These are phyloP conservation scores for Camponotus vicinus DNA, from an alignment of 1,140 invertebrate genomes.

Conservation along the genomic window DNA sequence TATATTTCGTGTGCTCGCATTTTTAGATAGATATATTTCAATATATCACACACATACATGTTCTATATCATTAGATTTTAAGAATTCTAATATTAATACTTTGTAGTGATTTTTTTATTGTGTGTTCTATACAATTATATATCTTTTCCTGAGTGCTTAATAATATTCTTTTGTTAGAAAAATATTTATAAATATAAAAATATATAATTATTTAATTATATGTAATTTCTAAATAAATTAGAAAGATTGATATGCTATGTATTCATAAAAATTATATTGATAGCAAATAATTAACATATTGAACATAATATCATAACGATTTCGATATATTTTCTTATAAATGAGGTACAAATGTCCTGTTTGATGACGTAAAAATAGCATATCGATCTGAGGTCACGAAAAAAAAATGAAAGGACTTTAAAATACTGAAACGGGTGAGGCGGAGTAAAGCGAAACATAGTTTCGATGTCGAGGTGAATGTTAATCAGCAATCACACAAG, in stretches of 20 bases:
- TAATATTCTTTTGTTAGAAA: neutral
- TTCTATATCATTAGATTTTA: neutral
- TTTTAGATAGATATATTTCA: slow-evolving; percentile 5
- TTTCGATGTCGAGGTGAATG: neutral
- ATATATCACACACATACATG: neutral
- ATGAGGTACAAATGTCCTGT: slow-evolving; percentile 2
- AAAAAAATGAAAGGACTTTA: slow-evolving; percentile 23
- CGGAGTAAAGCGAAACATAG: slow-evolving; percentile 5
- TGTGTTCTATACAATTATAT: neutral
- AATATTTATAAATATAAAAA: slow-evolving; percentile 7
- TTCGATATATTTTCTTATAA: slow-evolving; percentile 20
- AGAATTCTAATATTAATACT: neutral
- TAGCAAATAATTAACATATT: neutral
- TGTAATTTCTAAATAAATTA: slow-evolving; percentile 1
- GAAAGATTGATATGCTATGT: neutral
- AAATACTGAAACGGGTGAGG: neutral
- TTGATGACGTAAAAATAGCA: slow-evolving; percentile 18
- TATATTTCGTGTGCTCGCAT: neutral
- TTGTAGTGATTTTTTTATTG: neutral
- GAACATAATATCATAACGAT: neutral
- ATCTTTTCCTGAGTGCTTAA: neutral
- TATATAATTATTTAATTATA: neutral
- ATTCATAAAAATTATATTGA: neutral
- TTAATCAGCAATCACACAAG: neutral
- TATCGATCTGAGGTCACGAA: slow-evolving; percentile 25